Percentiles rank a stretch among this genome's conserved stretches.
Conservation (phyloP, 2,797 vertebrate species). For the Microchirus variegatus region DNA sequence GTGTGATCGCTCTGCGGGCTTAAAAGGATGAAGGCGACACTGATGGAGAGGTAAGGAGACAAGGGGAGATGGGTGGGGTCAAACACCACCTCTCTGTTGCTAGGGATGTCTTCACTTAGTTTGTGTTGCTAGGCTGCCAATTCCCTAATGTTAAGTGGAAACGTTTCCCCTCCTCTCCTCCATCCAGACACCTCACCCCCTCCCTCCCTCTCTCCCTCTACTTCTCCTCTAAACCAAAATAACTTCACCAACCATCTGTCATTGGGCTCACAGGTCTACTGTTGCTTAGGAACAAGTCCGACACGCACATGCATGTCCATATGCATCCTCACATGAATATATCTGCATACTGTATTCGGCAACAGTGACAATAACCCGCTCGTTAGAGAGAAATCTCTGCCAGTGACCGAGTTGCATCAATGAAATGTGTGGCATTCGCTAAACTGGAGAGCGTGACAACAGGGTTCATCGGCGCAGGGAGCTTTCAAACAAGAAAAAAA, state of each 20-base stretch:
- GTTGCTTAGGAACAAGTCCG: conserved; percentile 85
- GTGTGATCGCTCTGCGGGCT: background rate
- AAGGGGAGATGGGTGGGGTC: conserved; percentile 47
- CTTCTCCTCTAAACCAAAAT: conserved; percentile 81
- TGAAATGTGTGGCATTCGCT: conserved; percentile 8
- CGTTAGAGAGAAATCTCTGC: background rate
- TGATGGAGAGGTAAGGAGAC: conserved; percentile 7
- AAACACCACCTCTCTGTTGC: conserved; percentile 74
- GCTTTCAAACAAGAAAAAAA: background rate
- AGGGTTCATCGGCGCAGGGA: conserved; percentile 10
- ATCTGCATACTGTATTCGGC: conserved; percentile 32
- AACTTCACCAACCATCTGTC: conserved; percentile 86
- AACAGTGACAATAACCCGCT: conserved; percentile 25
- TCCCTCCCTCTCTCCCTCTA: conserved; percentile 41
- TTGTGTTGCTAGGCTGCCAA: conserved; percentile 87
- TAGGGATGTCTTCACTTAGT: conserved; percentile 81
- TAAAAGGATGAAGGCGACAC: background rate
- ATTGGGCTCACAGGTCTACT: conserved; percentile 79
- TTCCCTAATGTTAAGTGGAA: conserved; percentile 79
- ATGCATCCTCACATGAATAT: conserved; percentile 58
- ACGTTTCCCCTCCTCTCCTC: conserved; percentile 44
- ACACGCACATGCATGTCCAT: conserved; percentile 57
- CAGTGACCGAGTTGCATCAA: background rate
- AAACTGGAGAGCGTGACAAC: conserved; percentile 13
- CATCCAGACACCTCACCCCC: conserved; percentile 60